Percentiles rank a stretch among this genome's conserved stretches.
Evolutionary conservation across 2,113 vertebrate genomes (phyloP).

Genomic region (Dromaius novaehollandiae): DNA sequence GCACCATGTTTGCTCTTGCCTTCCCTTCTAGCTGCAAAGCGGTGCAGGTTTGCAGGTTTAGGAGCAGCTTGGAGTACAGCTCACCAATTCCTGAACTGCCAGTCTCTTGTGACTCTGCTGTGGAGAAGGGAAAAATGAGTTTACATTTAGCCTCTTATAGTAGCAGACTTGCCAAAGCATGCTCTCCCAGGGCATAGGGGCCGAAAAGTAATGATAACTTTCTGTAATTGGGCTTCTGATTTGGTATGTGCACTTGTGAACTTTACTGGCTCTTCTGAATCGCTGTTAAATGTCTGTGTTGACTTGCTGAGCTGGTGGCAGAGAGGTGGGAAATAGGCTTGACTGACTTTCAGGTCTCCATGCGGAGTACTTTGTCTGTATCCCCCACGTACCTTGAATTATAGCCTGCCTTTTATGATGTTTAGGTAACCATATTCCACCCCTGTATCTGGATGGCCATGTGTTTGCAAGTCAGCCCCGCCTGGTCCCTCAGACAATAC

Average conservation of each 20-base stretch:
- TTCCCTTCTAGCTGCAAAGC: background rate
- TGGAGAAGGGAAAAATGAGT: background rate
- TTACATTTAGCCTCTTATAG: background rate
- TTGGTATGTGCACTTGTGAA: background rate
- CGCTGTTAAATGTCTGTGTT: background rate
- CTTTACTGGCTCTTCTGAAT: background rate
- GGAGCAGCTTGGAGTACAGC: background rate
- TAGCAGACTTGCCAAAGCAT: background rate
- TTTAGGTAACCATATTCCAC: conserved; percentile 93
- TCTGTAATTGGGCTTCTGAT: background rate
- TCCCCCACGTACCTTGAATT: background rate
- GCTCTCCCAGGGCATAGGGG: background rate
- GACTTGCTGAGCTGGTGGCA: background rate
- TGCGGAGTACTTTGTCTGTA: background rate
- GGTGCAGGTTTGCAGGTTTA: background rate
- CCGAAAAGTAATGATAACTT: background rate
- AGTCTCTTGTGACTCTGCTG: background rate
- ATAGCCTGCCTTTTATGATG: background rate
- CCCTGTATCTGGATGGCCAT: conserved; percentile 95
- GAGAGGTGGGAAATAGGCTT: background rate
- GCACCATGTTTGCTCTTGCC: fast-evolving
- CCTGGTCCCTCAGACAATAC: conserved; percentile 91
- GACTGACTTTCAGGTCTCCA: background rate
- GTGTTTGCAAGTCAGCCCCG: conserved; percentile 96
- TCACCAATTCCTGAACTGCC: background rate